Percentiles rank a stretch among this genome's conserved stretches.
Evolutionary conservation across 2,797 vertebrate genomes (phyloP).

Genomic region (Pogoniulus pusillus): DNA sequence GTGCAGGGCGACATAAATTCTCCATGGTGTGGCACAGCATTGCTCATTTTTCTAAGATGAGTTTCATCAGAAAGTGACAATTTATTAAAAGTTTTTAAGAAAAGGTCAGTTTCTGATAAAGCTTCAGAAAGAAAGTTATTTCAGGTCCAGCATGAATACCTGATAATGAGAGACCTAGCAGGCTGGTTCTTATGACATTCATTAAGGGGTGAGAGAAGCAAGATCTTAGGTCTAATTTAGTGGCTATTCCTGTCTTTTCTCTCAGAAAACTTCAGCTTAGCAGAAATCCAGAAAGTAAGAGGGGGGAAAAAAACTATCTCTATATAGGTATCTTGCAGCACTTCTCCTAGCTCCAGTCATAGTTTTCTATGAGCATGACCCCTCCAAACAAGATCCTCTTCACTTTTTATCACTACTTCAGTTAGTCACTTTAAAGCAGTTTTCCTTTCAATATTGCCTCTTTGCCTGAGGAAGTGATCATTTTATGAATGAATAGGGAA

Average conservation of each 20-base stretch:
- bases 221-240: background rate
- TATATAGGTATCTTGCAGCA: background rate
- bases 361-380: background rate
- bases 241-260: background rate
- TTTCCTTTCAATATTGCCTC: background rate
- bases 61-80: constrained; percentile 9
- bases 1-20: constrained; percentile 38
- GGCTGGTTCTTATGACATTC: background rate
- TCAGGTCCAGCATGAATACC: constrained; percentile 1
- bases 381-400: background rate
- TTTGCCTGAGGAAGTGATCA: background rate
- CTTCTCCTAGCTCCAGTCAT: background rate
- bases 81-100: background rate
- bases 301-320: background rate
- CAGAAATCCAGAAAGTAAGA: background rate
- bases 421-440: background rate
- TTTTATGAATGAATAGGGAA: background rate
- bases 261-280: background rate
- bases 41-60: background rate
- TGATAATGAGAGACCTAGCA: constrained; percentile 23
- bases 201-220: constrained; percentile 3
- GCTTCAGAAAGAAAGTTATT: constrained; percentile 2
- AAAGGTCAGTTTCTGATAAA: constrained; percentile 40
- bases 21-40: constrained; percentile 26
- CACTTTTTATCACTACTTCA: background rate